Evolutionary conservation across 2,113 vertebrate species (phyloP), one percentile per base, ranked within the genome.

Genomic region (Haemorhous mexicanus): DNA sequence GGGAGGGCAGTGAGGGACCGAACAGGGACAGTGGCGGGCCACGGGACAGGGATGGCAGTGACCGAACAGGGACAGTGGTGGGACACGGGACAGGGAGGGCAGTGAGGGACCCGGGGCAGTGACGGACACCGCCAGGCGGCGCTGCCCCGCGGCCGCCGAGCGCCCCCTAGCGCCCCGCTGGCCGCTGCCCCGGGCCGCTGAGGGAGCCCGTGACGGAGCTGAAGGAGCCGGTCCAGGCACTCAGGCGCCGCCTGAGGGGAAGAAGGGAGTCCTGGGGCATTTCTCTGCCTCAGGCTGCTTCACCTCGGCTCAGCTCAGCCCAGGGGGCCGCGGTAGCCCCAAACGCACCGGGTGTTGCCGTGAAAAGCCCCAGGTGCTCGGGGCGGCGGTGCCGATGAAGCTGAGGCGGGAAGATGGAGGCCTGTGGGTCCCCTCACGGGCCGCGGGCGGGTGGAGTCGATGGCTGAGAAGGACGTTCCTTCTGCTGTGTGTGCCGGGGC

Each of bases 281-380:
- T 30, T 28, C 17, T 56, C 18, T 58, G 43, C 33, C 7, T 66
- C 50, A 9, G 70, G 16, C 13, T 7, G 41, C 33, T 50, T 41
- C 53, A 6, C 12, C 35, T 47, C 3, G 16, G 39, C 44, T 44
- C 47, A 2, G 20, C 56, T 17, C 9, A 5, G 7, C 30, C 7
- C 67, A 1, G 47, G 17, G 28, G 9, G 6, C 35, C 0, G 3
- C 11, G 27, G 12, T 16, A 20, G 62, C 56, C 35, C 17, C 2
- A 7, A 1, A 33, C 15, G 5, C 8, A 2, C 1, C 33, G 4
- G 5, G 13, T 16, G 1, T 13, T 26, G 49, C 18, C 0, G 44
- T 9, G 27, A 12, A 50, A 9, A 49, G 39, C n/a, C 27, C 0
- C 47, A 3, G 24, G 56, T 10, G 52, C 46, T 16, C 1, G 61